phyloP scores from a whole-genome alignment of 2,113 vertebrate genomes.

The Pollachius pollachius region DNA sequence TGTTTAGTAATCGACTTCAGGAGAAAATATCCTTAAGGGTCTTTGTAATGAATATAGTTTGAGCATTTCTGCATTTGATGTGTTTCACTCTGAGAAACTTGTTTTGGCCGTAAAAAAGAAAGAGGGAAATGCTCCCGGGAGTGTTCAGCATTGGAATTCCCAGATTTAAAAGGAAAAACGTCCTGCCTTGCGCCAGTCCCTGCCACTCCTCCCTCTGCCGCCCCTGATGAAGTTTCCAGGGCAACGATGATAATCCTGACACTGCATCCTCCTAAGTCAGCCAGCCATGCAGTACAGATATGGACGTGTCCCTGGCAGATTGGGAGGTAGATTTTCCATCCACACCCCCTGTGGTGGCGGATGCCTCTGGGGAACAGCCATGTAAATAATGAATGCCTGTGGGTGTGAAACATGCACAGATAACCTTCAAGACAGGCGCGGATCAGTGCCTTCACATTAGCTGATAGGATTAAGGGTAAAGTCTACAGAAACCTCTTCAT shows the following conservation, averaged over 20 bases:
- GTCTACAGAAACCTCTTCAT: constrained; percentile 68
- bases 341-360: constrained; percentile 63
- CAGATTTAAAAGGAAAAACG: constrained; percentile 62
- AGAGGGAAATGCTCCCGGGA: constrained; percentile 24
- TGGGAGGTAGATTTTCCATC: constrained; percentile 70
- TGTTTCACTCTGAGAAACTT: constrained; percentile 33
- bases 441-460: constrained; percentile 73
- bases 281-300: constrained; percentile 70
- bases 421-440: constrained; percentile 75
- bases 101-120: constrained; percentile 20
- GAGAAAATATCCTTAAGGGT: constrained; percentile 29
- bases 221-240: constrained; percentile 68
- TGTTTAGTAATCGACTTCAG: constrained; percentile 18
- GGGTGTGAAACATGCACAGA: constrained; percentile 72
- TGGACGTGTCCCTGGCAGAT: constrained; percentile 67
- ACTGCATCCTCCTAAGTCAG: constrained; percentile 65
- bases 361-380: constrained; percentile 62
- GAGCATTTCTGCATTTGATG: constrained; percentile 40
- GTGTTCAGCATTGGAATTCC: constrained; percentile 47
- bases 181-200: constrained; percentile 9
- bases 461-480: constrained; percentile 75
- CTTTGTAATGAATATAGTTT: constrained; percentile 35
- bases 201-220: constrained; percentile 22
- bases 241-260: constrained; percentile 68
- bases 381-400: constrained; percentile 75